These are phyloP conservation scores for Rhyacophila brunnea DNA, from an alignment of 1,140 invertebrate species.

Conservation along the genomic window DNA sequence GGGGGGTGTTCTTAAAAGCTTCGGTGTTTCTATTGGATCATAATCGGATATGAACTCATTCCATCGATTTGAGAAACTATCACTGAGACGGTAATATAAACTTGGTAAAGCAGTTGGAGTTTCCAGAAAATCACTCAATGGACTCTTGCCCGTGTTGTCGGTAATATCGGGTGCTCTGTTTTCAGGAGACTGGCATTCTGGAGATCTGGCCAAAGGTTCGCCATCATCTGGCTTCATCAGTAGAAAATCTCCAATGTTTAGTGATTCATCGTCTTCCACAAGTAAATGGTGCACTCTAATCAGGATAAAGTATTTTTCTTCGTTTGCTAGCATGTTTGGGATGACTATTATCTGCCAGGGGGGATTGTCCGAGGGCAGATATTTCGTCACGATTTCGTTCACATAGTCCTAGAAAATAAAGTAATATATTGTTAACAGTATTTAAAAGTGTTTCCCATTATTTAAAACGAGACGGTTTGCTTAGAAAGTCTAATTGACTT, in stretches of 20 bases:
- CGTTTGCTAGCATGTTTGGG: conserved; percentile 52
- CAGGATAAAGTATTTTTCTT: conserved; percentile 69
- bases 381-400: conserved; percentile 75
- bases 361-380: conserved; percentile 64
- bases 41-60: conserved; percentile 76
- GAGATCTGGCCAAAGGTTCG: neutral
- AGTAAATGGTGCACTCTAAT: conserved; percentile 75
- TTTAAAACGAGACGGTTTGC: too few relatives aligned
- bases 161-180: neutral
- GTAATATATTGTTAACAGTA: neutral
- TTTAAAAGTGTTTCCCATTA: too few relatives aligned
- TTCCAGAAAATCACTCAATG: conserved; percentile 58
- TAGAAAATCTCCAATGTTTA: conserved; percentile 74
- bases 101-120: conserved; percentile 64
- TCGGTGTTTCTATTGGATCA: conserved; percentile 70
- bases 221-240: conserved; percentile 57
- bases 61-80: conserved; percentile 72
- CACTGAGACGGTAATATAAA: conserved; percentile 64
- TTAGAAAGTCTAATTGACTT: too few relatives aligned
- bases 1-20: conserved; percentile 61
- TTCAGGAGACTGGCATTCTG: conserved; percentile 1
- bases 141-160: conserved; percentile 41
- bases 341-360: conserved; percentile 82
- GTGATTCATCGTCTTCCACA: conserved; percentile 63
- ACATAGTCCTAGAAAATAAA: conserved; percentile 66